These are phyloP conservation scores for Apodemia mormo DNA, from an alignment of 2,888 invertebrate species.

Conservation along the genomic window DNA sequence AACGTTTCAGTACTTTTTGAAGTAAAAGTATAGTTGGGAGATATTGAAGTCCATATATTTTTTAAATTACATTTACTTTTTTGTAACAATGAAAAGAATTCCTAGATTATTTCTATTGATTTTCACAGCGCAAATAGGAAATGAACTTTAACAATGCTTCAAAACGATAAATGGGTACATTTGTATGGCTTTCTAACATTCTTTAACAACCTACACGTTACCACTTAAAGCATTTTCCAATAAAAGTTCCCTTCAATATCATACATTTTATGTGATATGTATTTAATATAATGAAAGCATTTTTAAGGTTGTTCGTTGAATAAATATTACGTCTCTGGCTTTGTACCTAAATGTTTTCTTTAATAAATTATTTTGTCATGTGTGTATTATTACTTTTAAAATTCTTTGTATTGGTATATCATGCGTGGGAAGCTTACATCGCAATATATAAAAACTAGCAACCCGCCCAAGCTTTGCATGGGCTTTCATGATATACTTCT, in stretches of 20 bases:
- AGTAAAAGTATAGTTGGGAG: no score
- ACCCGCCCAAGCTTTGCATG: no score
- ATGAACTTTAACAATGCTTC: constrained; percentile 3
- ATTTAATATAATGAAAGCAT: background rate
- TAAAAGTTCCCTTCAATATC: background rate
- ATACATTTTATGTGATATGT: background rate
- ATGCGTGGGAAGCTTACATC: no score
- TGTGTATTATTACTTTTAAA: no score
- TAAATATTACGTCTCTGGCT: no score
- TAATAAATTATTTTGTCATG: background rate
- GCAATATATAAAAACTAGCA: no score
- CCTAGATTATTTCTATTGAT: background rate
- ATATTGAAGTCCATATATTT: no score
- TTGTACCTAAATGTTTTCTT: background rate
- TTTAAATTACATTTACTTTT: no score
- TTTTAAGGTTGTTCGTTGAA: background rate
- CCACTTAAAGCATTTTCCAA: background rate
- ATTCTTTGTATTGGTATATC: no score
- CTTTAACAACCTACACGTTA: background rate
- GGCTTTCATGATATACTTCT: no score
- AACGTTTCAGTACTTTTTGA: no score
- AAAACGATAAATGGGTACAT: background rate
- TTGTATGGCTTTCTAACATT: constrained; percentile 1
- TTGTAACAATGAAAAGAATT: background rate
- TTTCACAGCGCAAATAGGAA: background rate